A percentile compares a stretch with the other conserved stretches of the same genome.
Evolutionary conservation across 2,888 invertebrate genomes (phyloP).

Genomic region (Clistopyga incitator): DNA sequence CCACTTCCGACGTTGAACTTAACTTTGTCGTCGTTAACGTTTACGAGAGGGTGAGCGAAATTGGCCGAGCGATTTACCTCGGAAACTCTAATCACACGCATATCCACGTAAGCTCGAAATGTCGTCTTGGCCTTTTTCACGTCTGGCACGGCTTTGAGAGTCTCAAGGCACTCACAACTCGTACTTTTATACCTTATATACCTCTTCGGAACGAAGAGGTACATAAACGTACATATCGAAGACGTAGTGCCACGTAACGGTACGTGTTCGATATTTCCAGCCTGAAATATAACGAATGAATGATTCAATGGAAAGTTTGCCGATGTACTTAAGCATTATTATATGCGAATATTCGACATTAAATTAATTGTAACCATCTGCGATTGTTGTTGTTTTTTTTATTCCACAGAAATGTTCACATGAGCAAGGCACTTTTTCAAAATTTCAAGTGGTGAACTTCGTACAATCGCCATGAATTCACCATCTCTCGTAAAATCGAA

Average conservation of each 20-base stretch:
- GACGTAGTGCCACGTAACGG: neutral
- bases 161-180: neutral
- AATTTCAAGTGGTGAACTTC: too few species aligned
- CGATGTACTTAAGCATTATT: too few species aligned
- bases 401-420: too few species aligned
- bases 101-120: constrained; percentile 1
- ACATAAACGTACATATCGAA: too few species aligned
- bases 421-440: too few species aligned
- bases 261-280: neutral
- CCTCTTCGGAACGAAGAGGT: neutral
- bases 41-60: constrained; percentile 43
- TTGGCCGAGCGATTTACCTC: constrained; percentile 32
- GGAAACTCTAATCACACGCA: constrained; percentile 13
- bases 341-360: too few species aligned
- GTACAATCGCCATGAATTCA: too few species aligned
- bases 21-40: constrained; percentile 53
- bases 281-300: too few species aligned
- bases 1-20: constrained; percentile 43
- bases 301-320: too few species aligned
- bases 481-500: too few species aligned
- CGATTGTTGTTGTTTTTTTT: too few species aligned
- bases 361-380: too few species aligned
- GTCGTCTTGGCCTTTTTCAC: constrained; percentile 16
- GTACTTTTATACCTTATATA: neutral
- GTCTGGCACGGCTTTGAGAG: neutral